Evolutionary conservation across 2,113 vertebrate species (phyloP).

Genomic region (Gallinago undulata): DNA sequence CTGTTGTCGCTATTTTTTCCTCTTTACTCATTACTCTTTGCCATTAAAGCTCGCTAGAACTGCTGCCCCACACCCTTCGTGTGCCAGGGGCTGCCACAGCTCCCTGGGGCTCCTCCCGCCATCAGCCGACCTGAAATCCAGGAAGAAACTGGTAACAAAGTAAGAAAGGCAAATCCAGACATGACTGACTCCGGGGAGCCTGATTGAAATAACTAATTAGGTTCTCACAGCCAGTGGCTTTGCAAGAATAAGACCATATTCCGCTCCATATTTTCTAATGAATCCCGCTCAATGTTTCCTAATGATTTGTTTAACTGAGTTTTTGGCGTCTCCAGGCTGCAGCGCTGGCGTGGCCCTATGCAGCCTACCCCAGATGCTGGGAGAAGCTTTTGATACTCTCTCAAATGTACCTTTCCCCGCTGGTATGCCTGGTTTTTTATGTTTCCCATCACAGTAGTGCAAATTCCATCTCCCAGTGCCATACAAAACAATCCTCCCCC

Average conservation of each 20-base stretch:
- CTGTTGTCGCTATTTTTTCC: background rate
- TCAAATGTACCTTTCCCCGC: background rate
- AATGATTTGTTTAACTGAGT: conserved; percentile 19
- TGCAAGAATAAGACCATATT: background rate
- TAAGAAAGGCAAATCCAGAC: conserved; percentile 32
- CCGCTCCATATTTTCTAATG: background rate
- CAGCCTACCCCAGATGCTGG: background rate
- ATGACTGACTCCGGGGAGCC: background rate
- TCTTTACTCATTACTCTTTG: background rate
- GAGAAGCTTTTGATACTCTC: background rate
- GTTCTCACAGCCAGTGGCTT: background rate
- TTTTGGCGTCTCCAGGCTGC: background rate
- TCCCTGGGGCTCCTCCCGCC: accelerated
- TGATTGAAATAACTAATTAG: conserved; percentile 53
- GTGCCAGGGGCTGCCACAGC: background rate
- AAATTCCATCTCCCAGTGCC: background rate
- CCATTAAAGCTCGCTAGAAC: background rate
- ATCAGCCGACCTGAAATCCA: accelerated
- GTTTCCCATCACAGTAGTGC: background rate
- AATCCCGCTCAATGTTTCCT: conserved; percentile 21
- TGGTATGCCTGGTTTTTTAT: background rate
- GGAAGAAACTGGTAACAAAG: background rate
- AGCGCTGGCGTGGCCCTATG: accelerated
- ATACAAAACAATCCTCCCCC: background rate
- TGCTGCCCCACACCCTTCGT: background rate